These are phyloP conservation scores for Clarias laeviceps DNA, from an alignment of 2,797 vertebrate species.

Conservation along the genomic window DNA sequence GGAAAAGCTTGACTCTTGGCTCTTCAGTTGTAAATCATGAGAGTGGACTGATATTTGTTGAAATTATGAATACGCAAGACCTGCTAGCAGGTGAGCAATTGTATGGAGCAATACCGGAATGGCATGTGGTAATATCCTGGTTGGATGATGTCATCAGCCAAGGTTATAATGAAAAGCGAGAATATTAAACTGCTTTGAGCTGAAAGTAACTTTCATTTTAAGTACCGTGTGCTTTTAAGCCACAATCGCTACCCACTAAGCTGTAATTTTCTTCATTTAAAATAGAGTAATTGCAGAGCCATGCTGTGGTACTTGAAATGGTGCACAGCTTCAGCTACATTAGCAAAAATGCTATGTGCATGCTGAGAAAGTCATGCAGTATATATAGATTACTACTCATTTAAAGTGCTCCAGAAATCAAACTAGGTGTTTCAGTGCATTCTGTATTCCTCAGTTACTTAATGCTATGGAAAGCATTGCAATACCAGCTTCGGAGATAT, in stretches of 20 bases:
- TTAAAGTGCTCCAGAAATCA: not conserved
- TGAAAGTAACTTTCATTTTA: not conserved
- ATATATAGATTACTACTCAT: constrained; percentile 14
- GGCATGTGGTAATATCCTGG: not conserved
- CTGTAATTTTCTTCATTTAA: constrained; percentile 2
- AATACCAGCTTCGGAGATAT: not conserved
- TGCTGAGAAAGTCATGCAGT: constrained; percentile 11
- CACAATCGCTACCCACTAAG: not conserved
- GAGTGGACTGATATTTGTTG: not conserved
- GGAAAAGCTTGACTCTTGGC: not conserved
- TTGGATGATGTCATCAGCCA: not conserved
- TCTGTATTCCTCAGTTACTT: not conserved
- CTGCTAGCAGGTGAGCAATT: not conserved
- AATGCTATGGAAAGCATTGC: not conserved
- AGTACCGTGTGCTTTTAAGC: not conserved
- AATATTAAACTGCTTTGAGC: not conserved
- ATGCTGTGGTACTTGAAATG: constrained; percentile 1
- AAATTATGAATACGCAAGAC: not conserved
- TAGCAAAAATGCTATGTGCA: constrained; percentile 31
- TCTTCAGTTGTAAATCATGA: not conserved
- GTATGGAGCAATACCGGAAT: not conserved
- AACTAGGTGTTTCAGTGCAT: not conserved
- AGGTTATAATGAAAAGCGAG: constrained; percentile 1
- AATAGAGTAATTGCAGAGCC: not conserved
- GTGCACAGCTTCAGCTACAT: constrained; percentile 20